Conservation (phyloP, 2,888 invertebrate species). For the Lithophane ornitopus region DNA sequence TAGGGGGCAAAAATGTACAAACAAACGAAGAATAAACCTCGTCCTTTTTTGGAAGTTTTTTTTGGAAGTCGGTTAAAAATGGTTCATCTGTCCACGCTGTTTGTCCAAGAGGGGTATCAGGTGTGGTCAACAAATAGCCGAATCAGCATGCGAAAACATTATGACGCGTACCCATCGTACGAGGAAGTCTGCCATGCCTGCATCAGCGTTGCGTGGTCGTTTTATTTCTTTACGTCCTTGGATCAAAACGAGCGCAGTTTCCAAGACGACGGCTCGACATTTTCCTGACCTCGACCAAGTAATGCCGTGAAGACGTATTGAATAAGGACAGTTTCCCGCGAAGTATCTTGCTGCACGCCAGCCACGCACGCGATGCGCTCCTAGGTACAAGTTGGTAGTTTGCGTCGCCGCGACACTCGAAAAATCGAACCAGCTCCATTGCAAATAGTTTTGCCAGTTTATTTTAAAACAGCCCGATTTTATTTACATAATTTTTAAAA, state of each 20-base stretch:
- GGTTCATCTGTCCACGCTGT: neutral
- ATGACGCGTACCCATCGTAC: neutral
- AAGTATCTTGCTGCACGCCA: slow-evolving; percentile 61
- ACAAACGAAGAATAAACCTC: no score
- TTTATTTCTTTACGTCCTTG: slow-evolving; percentile 66
- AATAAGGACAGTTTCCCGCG: slow-evolving; percentile 68
- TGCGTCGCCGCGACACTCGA: slow-evolving; percentile 4
- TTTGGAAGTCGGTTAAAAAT: no score
- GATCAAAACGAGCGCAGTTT: slow-evolving; percentile 65
- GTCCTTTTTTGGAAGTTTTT: no score
- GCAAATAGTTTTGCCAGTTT: slow-evolving; percentile 13
- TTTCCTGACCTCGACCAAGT: slow-evolving; percentile 74
- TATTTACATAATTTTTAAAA: neutral
- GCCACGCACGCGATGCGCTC: slow-evolving; percentile 62
- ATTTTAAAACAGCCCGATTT: neutral
- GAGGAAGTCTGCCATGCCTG: neutral
- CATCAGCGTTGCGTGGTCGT: slow-evolving; percentile 7
- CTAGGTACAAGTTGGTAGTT: slow-evolving; percentile 17
- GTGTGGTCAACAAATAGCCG: neutral
- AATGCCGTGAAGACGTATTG: slow-evolving; percentile 59
- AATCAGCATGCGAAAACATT: slow-evolving; percentile 3
- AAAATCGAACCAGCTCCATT: slow-evolving; percentile 15
- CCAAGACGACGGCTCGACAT: slow-evolving; percentile 76
- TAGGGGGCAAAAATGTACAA: no score
- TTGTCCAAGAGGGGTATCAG: neutral